phyloP scores from a whole-genome alignment of 2,888 invertebrate genomes.

The Achlya flavicornis region DNA sequence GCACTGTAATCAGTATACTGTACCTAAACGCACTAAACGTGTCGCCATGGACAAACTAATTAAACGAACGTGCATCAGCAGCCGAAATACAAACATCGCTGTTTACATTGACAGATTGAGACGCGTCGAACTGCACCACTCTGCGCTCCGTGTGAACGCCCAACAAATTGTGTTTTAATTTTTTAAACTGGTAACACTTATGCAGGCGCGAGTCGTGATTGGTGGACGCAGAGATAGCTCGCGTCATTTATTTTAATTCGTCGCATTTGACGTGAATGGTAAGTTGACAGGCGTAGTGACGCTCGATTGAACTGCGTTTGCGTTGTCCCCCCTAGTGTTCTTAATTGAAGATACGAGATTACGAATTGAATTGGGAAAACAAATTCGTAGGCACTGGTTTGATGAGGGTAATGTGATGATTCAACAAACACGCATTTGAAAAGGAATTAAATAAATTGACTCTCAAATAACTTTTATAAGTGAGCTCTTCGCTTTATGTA shows the following conservation, averaged over 20 bases:
- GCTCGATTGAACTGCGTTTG: slow-evolving; percentile 16
- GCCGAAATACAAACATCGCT: slow-evolving; percentile 69
- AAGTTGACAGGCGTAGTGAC: slow-evolving; percentile 45
- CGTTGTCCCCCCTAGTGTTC: slow-evolving; percentile 31
- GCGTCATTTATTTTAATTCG: slow-evolving; percentile 82
- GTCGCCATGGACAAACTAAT: slow-evolving; percentile 66
- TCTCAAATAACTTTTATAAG: not conserved
- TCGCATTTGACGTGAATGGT: slow-evolving; percentile 46
- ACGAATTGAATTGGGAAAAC: slow-evolving; percentile 28
- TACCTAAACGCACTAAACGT: slow-evolving; percentile 24
- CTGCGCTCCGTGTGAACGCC: slow-evolving; percentile 30
- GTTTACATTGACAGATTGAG: slow-evolving; percentile 76
- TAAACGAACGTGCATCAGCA: slow-evolving; percentile 57
- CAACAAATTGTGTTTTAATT: slow-evolving; percentile 77
- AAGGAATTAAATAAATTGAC: slow-evolving; percentile 1
- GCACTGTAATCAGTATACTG: slow-evolving; percentile 22
- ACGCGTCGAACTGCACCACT: slow-evolving; percentile 48
- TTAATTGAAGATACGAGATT: slow-evolving; percentile 39
- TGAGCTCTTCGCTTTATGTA: not conserved
- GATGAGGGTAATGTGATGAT: slow-evolving; percentile 1
- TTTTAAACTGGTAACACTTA: slow-evolving; percentile 78
- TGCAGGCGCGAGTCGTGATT: slow-evolving; percentile 49
- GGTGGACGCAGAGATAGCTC: slow-evolving; percentile 60
- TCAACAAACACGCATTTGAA: slow-evolving; percentile 5
- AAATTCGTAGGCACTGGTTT: slow-evolving; percentile 15